Conservation (phyloP, 2,113 vertebrate species). For the Diadophis punctatus region DNA sequence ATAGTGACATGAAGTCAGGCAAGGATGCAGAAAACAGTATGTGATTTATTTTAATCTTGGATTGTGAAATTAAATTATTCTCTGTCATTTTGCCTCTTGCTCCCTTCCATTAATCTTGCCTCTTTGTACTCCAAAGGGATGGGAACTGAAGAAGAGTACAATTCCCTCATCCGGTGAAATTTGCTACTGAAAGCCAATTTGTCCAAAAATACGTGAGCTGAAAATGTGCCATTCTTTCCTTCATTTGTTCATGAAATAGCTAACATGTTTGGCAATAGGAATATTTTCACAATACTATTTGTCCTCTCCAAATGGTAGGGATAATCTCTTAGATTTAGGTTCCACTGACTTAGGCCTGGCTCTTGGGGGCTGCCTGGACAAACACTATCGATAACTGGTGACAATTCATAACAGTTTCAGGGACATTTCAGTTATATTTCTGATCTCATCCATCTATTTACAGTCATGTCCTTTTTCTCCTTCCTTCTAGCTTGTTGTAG, state of each 20-base stretch:
- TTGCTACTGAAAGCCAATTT: background rate
- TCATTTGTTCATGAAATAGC: background rate
- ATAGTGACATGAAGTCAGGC: background rate
- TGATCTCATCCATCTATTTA: background rate
- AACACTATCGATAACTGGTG: background rate
- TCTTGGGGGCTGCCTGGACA: background rate
- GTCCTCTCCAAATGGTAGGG: background rate
- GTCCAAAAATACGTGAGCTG: background rate
- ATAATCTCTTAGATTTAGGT: background rate
- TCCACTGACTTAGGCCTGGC: background rate
- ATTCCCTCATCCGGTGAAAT: accelerated
- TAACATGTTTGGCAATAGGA: background rate
- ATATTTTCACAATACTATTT: background rate
- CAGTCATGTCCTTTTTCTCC: background rate
- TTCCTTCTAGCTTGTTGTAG: background rate
- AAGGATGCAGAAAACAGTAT: background rate
- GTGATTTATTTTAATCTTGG: background rate
- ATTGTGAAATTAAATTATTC: background rate
- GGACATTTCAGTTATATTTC: background rate
- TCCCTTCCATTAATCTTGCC: background rate
- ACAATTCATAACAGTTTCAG: background rate
- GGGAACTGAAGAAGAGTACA: background rate
- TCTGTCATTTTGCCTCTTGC: background rate
- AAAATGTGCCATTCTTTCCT: background rate
- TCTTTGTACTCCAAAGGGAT: background rate